Percentiles rank a stretch among this genome's conserved stretches.
phyloP scores from a whole-genome alignment of 2,797 vertebrate species.

The Pachyuromys duprasi region DNA sequence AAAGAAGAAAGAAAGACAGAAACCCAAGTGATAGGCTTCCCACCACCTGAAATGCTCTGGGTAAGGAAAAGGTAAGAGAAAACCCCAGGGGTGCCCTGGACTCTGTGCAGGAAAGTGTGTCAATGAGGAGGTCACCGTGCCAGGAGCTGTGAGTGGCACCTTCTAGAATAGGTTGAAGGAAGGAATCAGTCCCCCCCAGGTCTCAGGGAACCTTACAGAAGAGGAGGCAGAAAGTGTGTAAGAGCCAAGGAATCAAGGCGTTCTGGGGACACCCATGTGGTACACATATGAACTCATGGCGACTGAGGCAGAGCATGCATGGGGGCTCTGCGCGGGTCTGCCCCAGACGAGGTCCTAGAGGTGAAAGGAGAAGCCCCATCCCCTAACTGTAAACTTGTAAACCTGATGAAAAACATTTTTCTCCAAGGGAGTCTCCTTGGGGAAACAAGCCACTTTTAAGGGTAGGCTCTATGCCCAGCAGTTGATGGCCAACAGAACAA shows the following conservation, averaged over 20 bases:
- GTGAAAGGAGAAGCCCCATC: not conserved
- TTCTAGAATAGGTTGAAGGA: not conserved
- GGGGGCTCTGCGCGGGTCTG: not conserved
- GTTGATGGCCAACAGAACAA: not conserved
- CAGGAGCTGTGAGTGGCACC: not conserved
- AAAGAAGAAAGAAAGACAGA: too few species aligned
- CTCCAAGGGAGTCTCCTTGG: not conserved
- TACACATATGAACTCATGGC: not conserved
- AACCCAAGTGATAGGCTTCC: too few species aligned
- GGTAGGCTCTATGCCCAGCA: not conserved
- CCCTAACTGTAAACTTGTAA: not conserved
- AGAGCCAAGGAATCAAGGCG: not conserved
- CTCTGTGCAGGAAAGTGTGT: fast-evolving
- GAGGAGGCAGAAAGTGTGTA: not conserved
- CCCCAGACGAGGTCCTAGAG: not conserved
- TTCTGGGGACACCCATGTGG: not conserved
- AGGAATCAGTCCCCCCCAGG: not conserved
- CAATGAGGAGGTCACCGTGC: not conserved
- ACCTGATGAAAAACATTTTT: not conserved
- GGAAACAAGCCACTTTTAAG: not conserved
- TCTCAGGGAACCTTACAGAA: not conserved
- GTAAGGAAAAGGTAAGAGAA: too few species aligned
- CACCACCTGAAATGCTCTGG: not conserved
- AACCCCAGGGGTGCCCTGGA: not conserved
- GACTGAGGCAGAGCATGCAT: not conserved